Percentiles rank a stretch among this genome's conserved stretches.
Evolutionary conservation across 1,140 invertebrate species (phyloP).

Genomic region (Meloidogyne exigua): DNA sequence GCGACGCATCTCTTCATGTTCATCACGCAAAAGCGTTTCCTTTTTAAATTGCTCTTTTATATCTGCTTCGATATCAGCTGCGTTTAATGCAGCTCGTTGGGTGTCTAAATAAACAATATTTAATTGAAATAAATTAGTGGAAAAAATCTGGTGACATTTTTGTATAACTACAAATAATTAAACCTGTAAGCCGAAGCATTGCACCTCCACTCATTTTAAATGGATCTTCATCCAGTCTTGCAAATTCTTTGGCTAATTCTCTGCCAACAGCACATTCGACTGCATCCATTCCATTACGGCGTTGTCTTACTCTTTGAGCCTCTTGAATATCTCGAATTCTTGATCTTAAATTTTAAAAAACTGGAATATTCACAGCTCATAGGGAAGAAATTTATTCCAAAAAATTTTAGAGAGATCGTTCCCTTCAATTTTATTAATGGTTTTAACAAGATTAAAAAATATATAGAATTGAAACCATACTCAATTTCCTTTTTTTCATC

Average conservation of each 20-base stretch:
- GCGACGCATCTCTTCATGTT: constrained; percentile 58
- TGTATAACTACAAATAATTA: background rate
- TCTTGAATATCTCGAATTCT: constrained; percentile 54
- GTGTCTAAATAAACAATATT: constrained; percentile 25
- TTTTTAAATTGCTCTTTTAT: constrained; percentile 63
- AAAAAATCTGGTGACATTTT: too few species aligned
- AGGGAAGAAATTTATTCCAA: too few species aligned
- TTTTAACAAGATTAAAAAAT: background rate
- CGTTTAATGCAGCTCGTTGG: constrained; percentile 51
- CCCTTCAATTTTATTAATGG: background rate
- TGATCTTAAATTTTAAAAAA: background rate
- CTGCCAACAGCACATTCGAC: constrained; percentile 62
- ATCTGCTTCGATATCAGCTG: constrained; percentile 57
- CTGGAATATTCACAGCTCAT: background rate
- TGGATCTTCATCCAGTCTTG: constrained; percentile 57
- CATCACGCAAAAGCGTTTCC: constrained; percentile 59
- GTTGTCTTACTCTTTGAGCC: constrained; percentile 49
- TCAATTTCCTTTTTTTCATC: background rate
- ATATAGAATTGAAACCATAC: background rate
- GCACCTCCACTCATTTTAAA: constrained; percentile 53
- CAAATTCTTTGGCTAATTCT: constrained; percentile 52
- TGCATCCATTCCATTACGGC: constrained; percentile 56
- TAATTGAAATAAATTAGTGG: background rate
- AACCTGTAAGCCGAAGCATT: constrained; percentile 46
- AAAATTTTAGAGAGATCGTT: too few species aligned